Evolutionary conservation across 1,140 invertebrate genomes (phyloP), one percentile per base, ranked within the genome.

Genomic region (Drosophila tropicalis): DNA sequence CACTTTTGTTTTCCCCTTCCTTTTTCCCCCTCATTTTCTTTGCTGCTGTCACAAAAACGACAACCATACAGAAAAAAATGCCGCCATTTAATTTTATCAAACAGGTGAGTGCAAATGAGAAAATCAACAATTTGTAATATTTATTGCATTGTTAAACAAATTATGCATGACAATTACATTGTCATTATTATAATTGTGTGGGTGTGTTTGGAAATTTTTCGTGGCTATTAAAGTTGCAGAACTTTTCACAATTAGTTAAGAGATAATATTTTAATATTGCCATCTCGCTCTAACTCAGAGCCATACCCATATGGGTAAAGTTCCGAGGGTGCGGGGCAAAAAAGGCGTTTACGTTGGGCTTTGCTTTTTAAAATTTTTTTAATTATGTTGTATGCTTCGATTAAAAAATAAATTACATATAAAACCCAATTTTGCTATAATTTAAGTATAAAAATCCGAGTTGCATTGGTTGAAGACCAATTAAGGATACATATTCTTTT

Each of bases 51-150:
- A 51, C 65, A 72, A 61, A 41, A 57, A n/a, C 25, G 40, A 71
- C 76, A 62, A 65, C 5, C 4, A 25, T 25, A 29, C 64, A 60
- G 75, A 15, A 40, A 58, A 86, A 89, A 83, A 90, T 90, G 87
- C 80, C 87, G 58, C 87, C 89, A 54, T 90, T 90, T 83, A 90
- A 90, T 81, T 90, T 90, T 54, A 76, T 90, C 57, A 90, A 91
- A 69, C 89, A 90, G 89, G 87, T 90, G 72, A 90, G 87, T 90
- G 79, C 58, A 40, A 77, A 58, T 44, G 17, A 6, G 22, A 72
- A 79, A 76, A 77, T 70, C 22, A 67, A 39, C 63, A 74, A 56
- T 73, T 61, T 67, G 44, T 19, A 56, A 60, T 65, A 60, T 62
- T 66, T 72, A 68, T 65, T 67, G 61, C 54, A 56, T 29, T 65